Evolutionary conservation across 2,797 vertebrate species (phyloP), one percentile per base, ranked within the genome.

Genomic region (Nyctalus aviator): DNA sequence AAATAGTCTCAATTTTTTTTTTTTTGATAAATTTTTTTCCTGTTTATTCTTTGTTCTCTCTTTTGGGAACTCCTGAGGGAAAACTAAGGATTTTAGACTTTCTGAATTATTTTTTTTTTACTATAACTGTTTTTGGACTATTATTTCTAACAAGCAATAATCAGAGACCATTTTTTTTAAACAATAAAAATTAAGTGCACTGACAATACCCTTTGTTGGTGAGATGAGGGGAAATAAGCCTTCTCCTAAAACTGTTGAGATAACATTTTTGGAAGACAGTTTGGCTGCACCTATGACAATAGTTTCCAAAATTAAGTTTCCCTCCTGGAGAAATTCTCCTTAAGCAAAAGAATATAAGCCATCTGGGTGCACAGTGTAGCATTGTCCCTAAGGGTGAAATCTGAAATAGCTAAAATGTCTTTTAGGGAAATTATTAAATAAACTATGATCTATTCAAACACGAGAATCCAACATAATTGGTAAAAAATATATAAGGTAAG

Each of bases 281-380:
- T 79, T 75, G 68, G 37, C 50, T 32, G 57, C 55, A 68, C 20
- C 35, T 55, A 44, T 81, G 27, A 21, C 32, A 75, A 66, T 10
- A 75, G 23, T 48, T 73, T 75, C 23, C 48, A 89, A 62, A 92
- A 57, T 84, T 94, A 64, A 62, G 30, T 66, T 41, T 59, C n/a
- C 5, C 18, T 76, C 4, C 15, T 66, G 64, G 44, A 79, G 37
- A 89, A 79, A 89, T 89, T 78, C 12, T 88, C 44, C 35, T 46
- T 84, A 66, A 53, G 4, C 6, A 41, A 84, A 78, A 78, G 7
- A 25, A 84, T 84, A 50, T 72, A 41, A 25, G 37, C 3, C 2
- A 59, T 4, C 18, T 71, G 21, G 6, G 46, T 37, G 8, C 3
- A 55, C 85, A 72, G 25, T 8, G 6, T 35, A 32, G 13, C 14